Evolutionary conservation across 2,888 invertebrate species (phyloP).

Genomic region (Choreutis nemorana): DNA sequence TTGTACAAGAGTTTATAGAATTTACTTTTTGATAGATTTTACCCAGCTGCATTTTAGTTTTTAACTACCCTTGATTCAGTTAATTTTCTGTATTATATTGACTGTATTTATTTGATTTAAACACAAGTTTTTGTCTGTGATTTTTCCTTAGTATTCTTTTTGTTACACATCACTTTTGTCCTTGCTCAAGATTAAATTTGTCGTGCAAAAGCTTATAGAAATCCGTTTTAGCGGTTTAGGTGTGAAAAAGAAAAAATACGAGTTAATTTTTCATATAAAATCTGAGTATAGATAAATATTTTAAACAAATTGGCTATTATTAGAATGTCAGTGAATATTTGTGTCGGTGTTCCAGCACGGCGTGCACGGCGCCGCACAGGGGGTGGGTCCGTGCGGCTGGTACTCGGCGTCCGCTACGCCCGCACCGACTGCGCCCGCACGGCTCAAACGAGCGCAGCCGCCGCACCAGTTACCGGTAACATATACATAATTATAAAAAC

Average conservation of each 20-base stretch:
- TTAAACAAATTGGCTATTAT: slow-evolving; percentile 1
- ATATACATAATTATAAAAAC: too few relatives aligned
- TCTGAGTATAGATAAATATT: too few relatives aligned
- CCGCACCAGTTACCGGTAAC: slow-evolving; percentile 53
- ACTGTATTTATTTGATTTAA: too few relatives aligned
- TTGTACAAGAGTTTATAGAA: too few relatives aligned
- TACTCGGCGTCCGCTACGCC: slow-evolving; percentile 56
- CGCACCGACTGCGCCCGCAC: slow-evolving; percentile 54
- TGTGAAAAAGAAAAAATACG: too few relatives aligned
- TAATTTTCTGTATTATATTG: too few relatives aligned
- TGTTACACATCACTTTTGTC: neutral
- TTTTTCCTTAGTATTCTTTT: too few relatives aligned
- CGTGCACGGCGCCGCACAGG: slow-evolving; percentile 49
- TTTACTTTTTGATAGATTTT: too few relatives aligned
- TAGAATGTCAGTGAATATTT: neutral
- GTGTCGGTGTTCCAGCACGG: slow-evolving; percentile 44
- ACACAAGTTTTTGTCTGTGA: too few relatives aligned
- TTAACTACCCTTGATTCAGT: too few relatives aligned
- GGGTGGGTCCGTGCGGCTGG: slow-evolving; percentile 60
- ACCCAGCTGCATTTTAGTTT: too few relatives aligned
- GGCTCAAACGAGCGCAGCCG: slow-evolving; percentile 51
- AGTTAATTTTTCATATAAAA: too few relatives aligned
- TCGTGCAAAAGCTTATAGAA: neutral
- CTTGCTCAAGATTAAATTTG: neutral
- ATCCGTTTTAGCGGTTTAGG: neutral